Conservation (phyloP, 2,797 vertebrate genomes). For the Ctenopoma multispine region DNA sequence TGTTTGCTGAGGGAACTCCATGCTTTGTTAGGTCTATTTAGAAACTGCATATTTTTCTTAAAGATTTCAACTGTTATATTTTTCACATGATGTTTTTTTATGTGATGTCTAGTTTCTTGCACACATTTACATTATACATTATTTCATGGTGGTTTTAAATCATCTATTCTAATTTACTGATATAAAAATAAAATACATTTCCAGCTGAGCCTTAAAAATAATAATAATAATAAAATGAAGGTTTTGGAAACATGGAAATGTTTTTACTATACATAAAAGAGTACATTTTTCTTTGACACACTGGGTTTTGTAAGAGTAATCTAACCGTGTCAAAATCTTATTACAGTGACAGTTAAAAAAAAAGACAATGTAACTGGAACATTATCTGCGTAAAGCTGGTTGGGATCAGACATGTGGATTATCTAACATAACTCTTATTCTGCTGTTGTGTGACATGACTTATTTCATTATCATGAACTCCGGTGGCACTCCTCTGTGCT, state of each 20-base stretch:
- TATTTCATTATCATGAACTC: conserved; percentile 70
- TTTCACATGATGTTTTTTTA: neutral
- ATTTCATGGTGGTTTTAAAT: conserved; percentile 1
- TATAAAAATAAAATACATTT: conserved; percentile 32
- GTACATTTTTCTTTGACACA: conserved; percentile 3
- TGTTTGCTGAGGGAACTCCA: neutral
- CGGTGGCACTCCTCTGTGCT: conserved; percentile 42
- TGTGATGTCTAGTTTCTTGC: conserved; percentile 7
- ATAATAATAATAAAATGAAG: neutral
- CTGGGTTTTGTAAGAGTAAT: conserved; percentile 26
- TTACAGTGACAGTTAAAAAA: conserved; percentile 44
- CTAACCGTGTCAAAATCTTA: conserved; percentile 27
- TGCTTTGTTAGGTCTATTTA: neutral
- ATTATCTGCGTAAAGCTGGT: conserved; percentile 46
- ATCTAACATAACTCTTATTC: conserved; percentile 48
- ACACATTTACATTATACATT: conserved; percentile 17
- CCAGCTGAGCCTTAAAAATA: conserved; percentile 16
- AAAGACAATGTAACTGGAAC: conserved; percentile 37
- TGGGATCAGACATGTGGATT: conserved; percentile 37
- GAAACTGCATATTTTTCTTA: neutral
- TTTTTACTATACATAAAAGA: conserved; percentile 2
- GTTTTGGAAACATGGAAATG: conserved; percentile 19
- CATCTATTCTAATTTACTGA: conserved; percentile 31
- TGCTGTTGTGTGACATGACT: conserved; percentile 51
- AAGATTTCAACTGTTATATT: neutral